These are phyloP conservation scores for Dendroctonus valens DNA, from an alignment of 1,140 invertebrate genomes.

Conservation along the genomic window DNA sequence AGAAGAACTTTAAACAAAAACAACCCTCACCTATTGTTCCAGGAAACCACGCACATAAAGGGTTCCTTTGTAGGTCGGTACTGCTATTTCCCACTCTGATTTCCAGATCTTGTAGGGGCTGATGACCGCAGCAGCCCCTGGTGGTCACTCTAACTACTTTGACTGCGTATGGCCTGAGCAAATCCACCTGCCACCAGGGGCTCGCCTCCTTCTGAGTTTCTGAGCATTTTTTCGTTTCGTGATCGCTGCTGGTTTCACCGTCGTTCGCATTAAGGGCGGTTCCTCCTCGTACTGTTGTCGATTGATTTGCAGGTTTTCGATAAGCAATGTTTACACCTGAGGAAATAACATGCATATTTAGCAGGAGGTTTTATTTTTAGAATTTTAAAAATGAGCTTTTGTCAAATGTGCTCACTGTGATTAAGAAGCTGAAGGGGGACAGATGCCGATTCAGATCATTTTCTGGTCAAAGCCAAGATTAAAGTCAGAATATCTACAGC, in stretches of 20 bases:
- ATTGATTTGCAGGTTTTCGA: slow-evolving; percentile 85
- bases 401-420: too few species aligned
- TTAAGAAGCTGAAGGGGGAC: too few species aligned
- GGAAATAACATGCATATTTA: too few species aligned
- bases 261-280: slow-evolving; percentile 81
- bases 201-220: slow-evolving; percentile 85
- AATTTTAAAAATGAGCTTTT: too few species aligned
- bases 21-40: slow-evolving; percentile 75
- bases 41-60: slow-evolving; percentile 89
- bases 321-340: slow-evolving; percentile 82
- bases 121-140: slow-evolving; percentile 73
- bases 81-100: slow-evolving; percentile 90
- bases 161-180: slow-evolving; percentile 78
- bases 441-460: too few species aligned
- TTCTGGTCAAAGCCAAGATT: too few species aligned
- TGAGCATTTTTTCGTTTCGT: slow-evolving; percentile 82
- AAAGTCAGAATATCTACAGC: too few species aligned
- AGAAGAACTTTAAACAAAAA: background rate
- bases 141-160: slow-evolving; percentile 83
- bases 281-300: slow-evolving; percentile 80
- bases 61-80: slow-evolving; percentile 79
- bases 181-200: slow-evolving; percentile 89
- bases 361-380: too few species aligned
- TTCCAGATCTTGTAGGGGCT: slow-evolving; percentile 87
- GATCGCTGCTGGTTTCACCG: slow-evolving; percentile 76